phyloP scores from a whole-genome alignment of 2,888 invertebrate genomes.

The Ethmia dodecea region DNA sequence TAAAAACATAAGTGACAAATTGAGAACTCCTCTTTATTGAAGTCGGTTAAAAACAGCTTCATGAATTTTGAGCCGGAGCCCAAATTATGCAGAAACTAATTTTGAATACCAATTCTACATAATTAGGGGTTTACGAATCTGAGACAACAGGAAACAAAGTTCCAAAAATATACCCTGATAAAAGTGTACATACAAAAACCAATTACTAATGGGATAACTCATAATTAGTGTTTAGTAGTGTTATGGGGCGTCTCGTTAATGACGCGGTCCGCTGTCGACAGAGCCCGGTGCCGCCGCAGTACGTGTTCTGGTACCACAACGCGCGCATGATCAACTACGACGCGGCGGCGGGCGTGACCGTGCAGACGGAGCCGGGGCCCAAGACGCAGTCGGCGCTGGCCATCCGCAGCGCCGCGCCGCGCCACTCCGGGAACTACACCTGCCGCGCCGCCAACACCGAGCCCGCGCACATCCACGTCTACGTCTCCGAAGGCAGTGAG shows the following conservation, averaged over 20 bases:
- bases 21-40: too few species aligned
- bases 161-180: too few species aligned
- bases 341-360: slow-evolving; percentile 87
- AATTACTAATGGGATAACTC: too few species aligned
- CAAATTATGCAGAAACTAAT: too few species aligned
- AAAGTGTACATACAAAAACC: too few species aligned
- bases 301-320: slow-evolving; percentile 97
- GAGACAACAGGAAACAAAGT: too few species aligned
- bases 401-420: slow-evolving; percentile 88
- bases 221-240: too few species aligned
- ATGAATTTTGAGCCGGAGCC: too few species aligned
- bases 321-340: slow-evolving; percentile 96
- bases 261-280: slow-evolving; percentile 53
- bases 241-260: background rate
- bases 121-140: too few species aligned
- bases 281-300: slow-evolving; percentile 95
- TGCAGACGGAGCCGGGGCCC: slow-evolving; percentile 90
- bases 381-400: slow-evolving; percentile 91
- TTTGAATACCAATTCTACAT: too few species aligned
- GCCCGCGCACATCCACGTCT: slow-evolving; percentile 92
- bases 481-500: slow-evolving; percentile 91
- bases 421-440: slow-evolving; percentile 94
- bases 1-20: too few species aligned
- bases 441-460: slow-evolving; percentile 94
- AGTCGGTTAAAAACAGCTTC: too few species aligned